Evolutionary conservation across 2,113 vertebrate species (phyloP).

Genomic region (Toxostoma redivivum): DNA sequence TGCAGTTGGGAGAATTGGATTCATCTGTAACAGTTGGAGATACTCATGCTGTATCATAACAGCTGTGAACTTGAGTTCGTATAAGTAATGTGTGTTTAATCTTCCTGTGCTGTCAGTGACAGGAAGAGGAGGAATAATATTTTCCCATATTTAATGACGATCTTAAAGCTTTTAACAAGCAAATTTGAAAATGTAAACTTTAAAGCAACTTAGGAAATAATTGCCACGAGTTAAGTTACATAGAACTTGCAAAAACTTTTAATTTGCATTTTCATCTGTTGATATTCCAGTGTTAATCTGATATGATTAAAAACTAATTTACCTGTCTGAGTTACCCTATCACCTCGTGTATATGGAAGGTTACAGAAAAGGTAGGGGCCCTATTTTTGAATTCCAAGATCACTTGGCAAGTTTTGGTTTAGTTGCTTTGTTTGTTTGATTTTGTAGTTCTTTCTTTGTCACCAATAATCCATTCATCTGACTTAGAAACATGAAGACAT

Average conservation of each 20-base stretch:
- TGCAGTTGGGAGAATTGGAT: not conserved
- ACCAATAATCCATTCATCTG: not conserved
- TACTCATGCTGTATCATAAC: not conserved
- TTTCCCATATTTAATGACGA: not conserved
- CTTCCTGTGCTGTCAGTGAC: not conserved
- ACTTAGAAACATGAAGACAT: not conserved
- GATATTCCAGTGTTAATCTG: not conserved
- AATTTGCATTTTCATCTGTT: not conserved
- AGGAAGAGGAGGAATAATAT: conserved; percentile 7
- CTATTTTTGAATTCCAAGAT: not conserved
- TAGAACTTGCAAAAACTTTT: not conserved
- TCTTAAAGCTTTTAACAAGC: not conserved
- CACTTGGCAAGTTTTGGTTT: not conserved
- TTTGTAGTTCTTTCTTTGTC: not conserved
- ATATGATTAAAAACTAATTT: not conserved
- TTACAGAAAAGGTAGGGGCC: not conserved
- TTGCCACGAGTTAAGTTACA: not conserved
- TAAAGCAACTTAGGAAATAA: not conserved
- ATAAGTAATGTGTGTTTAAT: conserved; percentile 8
- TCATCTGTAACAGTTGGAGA: conserved; percentile 36
- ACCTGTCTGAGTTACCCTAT: not conserved
- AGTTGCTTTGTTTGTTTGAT: not conserved
- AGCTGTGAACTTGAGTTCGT: conserved; percentile 47
- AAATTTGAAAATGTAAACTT: not conserved
- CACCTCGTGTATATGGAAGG: not conserved